Conservation (phyloP, 35 echinoderm and acorn worm genomes). For the Chiridota heheva region DNA sequence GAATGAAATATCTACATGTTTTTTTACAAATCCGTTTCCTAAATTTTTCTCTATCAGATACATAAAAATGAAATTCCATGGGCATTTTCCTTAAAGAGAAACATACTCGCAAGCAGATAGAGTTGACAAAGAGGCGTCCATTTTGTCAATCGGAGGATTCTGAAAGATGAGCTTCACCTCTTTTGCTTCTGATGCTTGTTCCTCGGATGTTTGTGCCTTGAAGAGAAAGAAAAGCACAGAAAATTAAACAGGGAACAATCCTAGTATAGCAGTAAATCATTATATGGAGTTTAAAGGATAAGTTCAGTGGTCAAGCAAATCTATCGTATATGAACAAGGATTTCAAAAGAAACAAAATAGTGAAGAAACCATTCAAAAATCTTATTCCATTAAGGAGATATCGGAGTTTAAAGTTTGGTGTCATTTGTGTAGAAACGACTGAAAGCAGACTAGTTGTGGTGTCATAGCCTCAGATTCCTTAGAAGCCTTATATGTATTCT, state of each 20-base stretch:
- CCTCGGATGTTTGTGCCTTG: conserved; percentile 19
- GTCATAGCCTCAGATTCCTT: too few relatives aligned
- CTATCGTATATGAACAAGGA: background rate
- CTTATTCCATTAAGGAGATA: too few relatives aligned
- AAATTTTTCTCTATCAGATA: too few relatives aligned
- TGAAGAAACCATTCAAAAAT: background rate
- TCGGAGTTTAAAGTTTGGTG: background rate
- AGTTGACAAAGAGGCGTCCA: conserved; percentile 96
- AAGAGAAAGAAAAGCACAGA: background rate
- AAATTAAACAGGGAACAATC: too few relatives aligned
- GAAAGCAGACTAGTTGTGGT: too few relatives aligned
- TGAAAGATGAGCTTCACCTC: conserved; percentile 72
- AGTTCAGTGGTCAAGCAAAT: background rate
- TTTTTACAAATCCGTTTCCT: too few relatives aligned
- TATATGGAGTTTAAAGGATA: background rate
- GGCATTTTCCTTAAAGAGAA: background rate
- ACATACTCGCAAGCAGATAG: conserved; percentile 79
- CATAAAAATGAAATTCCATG: too few relatives aligned
- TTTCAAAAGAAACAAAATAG: too few relatives aligned
- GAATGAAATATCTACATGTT: too few relatives aligned
- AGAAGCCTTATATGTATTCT: too few relatives aligned
- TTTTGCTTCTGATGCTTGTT: conserved; percentile 49
- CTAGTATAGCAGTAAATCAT: background rate
- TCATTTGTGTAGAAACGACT: too few relatives aligned
- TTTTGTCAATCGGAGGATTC: conserved; percentile 90